phyloP scores from a whole-genome alignment of 2,888 invertebrate genomes.

The Aphodius sticticus region DNA sequence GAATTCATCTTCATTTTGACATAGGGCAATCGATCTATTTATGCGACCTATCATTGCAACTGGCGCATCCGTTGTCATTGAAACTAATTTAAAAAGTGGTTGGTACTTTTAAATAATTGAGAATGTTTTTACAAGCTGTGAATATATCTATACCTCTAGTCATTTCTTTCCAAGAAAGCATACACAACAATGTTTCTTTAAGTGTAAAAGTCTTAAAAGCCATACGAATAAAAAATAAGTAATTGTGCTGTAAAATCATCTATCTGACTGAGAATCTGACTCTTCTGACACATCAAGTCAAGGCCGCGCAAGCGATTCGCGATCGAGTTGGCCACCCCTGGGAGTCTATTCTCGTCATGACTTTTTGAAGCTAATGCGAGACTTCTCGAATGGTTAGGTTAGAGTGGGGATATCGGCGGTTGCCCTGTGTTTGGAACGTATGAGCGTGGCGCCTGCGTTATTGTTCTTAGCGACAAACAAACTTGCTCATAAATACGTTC shows the following conservation, averaged over 20 bases:
- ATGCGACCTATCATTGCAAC: conserved; percentile 36
- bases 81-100: conserved; percentile 39
- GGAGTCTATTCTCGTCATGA: too few species aligned
- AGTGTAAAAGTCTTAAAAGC: conserved; percentile 39
- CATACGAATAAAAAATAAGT: conserved; percentile 39
- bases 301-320: too few species aligned
- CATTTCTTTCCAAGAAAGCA: conserved; percentile 39
- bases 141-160: conserved; percentile 42
- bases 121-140: conserved; percentile 32
- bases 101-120: conserved; percentile 40
- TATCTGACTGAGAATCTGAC: too few species aligned
- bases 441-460: too few species aligned
- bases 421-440: too few species aligned
- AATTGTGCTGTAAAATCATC: conserved; percentile 37
- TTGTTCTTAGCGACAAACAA: too few species aligned
- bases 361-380: too few species aligned
- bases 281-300: too few species aligned
- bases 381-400: too few species aligned
- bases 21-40: conserved; percentile 40
- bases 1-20: conserved; percentile 38
- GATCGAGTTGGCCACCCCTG: too few species aligned
- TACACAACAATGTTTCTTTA: conserved; percentile 40
- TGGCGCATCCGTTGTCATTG: conserved; percentile 41
- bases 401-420: too few species aligned
- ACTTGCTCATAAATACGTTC: too few species aligned